Percentiles rank a stretch among this genome's conserved stretches.
Evolutionary conservation across 2,888 invertebrate species (phyloP).

Genomic region (Heterodera filipjevi): DNA sequence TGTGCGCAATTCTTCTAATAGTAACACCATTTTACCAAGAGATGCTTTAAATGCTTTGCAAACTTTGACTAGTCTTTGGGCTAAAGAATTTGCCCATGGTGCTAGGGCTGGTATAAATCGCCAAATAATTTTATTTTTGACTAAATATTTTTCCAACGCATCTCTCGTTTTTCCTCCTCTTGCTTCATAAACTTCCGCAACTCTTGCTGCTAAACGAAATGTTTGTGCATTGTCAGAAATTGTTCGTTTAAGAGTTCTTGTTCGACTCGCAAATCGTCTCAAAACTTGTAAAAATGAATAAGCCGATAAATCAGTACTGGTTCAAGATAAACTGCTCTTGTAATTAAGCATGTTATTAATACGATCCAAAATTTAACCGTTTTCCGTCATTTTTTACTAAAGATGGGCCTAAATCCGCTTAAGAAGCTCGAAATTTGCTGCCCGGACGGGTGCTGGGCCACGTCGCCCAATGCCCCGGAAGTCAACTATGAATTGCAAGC

Average conservation of each 20-base stretch:
- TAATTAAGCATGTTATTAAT: conserved; percentile 66
- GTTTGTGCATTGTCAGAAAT: conserved; percentile 66
- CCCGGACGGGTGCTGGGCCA: too few species aligned
- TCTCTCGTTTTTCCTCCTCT: neutral
- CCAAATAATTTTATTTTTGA: conserved; percentile 14
- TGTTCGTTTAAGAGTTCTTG: conserved; percentile 58
- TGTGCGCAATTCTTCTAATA: conserved; percentile 11
- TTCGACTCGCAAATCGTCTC: conserved; percentile 61
- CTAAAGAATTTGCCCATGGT: conserved; percentile 17
- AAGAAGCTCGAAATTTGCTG: too few species aligned
- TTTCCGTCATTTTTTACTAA: conserved; percentile 16
- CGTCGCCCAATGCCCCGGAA: too few species aligned
- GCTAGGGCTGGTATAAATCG: conserved; percentile 14
- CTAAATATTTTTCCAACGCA: neutral
- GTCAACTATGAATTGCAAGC: too few species aligned
- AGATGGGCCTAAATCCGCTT: conserved; percentile 66
- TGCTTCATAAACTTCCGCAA: neutral
- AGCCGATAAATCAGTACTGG: conserved; percentile 56
- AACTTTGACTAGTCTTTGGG: conserved; percentile 8
- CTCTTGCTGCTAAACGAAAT: conserved; percentile 57
- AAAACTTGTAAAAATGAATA: conserved; percentile 59
- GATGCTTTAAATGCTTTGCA: conserved; percentile 12
- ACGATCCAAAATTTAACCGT: conserved; percentile 58
- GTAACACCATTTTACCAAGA: neutral
- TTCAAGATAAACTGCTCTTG: conserved; percentile 66